Base-by-base conservation (phyloP, 2,113 vertebrate genomes). In the Mesocricetus auratus region DNA sequence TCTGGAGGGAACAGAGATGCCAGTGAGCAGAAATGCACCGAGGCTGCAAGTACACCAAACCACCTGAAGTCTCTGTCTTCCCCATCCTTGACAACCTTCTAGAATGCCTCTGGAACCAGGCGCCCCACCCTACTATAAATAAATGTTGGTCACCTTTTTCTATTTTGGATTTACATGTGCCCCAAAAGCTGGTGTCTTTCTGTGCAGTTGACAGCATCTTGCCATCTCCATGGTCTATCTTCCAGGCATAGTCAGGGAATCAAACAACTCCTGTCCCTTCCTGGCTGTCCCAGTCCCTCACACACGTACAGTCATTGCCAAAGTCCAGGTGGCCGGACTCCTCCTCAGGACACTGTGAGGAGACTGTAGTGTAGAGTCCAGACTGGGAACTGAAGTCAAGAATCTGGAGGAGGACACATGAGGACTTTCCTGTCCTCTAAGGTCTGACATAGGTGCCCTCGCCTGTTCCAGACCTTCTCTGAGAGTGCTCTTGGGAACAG, bases 1-100 rank as follows among this genome's bases (percentile, higher is more conserved):
- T 86, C 99, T 99, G 33, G 53, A 91, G 6, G n/a, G 68, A 73
- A 58, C 73, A 73, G 39, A 88, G 58, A 91, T n/a, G 21, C 8
- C 62, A 47, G 42, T 83, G 74, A 87, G n/a, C 50, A 77, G 3
- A 42, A 60, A 21, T 3, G 19, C n/a, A 17, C 39, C 31, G 13
- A 78, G 58, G 77, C 26, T 45, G 53, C 45, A 26, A 58, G 24
- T 4, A n/a, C 2, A 9, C 21, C 21, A 56, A 64, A 42, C 64
- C 3, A 16, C 60, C 42, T 13, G 8, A 13, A 81, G 17, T 29
- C 73, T n/a, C 22, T 3, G 26, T 78, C 42, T 60, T n/a, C 42
- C 24, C 19, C 0, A 8, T 58, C 29, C 56, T 45, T 11, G 33
- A 39, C 15, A 9, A 45, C 36, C 42, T 19, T 45, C 42, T 79